Conservation (phyloP, 2,797 vertebrate genomes). For the Myotis planiceps region DNA sequence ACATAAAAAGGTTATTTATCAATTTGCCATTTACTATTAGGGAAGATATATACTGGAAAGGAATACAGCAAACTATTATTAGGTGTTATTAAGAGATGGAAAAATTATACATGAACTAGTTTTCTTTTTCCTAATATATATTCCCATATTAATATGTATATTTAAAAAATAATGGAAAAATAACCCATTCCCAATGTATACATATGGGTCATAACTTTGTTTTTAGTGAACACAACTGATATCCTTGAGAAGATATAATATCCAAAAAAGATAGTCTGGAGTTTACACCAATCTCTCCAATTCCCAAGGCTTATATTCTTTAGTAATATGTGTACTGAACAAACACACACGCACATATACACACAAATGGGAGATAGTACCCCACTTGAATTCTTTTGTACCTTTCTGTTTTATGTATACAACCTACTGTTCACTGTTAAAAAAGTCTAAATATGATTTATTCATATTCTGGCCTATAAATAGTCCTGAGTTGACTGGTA, state of each 20-base stretch:
- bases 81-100: not conserved
- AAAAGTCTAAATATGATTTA: not conserved
- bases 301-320: not conserved
- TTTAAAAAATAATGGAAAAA: slow-evolving; percentile 13
- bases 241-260: not conserved
- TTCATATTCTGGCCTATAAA: not conserved
- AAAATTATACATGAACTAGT: not conserved
- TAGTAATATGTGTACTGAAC: not conserved
- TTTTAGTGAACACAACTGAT: not conserved
- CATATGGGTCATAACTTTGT: not conserved
- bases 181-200: not conserved
- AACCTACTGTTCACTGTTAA: not conserved
- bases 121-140: slow-evolving; percentile 3
- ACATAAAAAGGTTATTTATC: not conserved
- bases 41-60: not conserved
- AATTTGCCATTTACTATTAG: not conserved
- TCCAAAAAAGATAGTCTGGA: not conserved
- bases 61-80: not conserved
- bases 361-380: not conserved
- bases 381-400: not conserved
- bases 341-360: not conserved
- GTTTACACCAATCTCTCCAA: not conserved
- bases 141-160: not conserved
- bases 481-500: not conserved
- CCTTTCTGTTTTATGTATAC: not conserved